Evolutionary conservation across 2,113 vertebrate genomes (phyloP).

Genomic region (Azemiops feae): DNA sequence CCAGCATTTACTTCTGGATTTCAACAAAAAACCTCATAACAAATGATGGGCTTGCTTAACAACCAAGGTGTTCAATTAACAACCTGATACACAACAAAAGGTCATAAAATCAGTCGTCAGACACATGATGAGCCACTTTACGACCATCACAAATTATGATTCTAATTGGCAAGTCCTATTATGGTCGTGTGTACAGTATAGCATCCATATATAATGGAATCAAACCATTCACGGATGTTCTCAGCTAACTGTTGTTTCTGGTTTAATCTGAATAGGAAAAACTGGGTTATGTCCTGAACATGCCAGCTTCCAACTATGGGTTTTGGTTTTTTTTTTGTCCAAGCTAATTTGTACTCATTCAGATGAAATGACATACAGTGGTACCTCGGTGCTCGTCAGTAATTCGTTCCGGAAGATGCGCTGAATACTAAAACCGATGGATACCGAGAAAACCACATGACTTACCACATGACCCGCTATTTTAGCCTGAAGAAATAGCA

Average conservation of each 20-base stretch:
- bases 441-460: neutral
- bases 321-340: neutral
- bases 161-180: neutral
- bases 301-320: neutral
- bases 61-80: neutral
- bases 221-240: neutral
- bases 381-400: neutral
- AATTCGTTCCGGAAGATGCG: neutral
- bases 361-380: neutral
- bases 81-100: neutral
- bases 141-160: neutral
- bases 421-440: neutral
- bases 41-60: neutral
- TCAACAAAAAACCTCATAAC: neutral
- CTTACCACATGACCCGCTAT: neutral
- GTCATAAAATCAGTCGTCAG: neutral
- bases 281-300: neutral
- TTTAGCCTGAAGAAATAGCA: neutral
- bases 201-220: neutral
- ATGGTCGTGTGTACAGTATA: neutral
- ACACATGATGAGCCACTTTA: no score
- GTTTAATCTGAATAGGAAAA: neutral
- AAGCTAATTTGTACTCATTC: neutral
- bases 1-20: neutral
- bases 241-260: neutral